Base-by-base conservation (phyloP, 2,113 vertebrate genomes). In the Malurus cyaneus region DNA sequence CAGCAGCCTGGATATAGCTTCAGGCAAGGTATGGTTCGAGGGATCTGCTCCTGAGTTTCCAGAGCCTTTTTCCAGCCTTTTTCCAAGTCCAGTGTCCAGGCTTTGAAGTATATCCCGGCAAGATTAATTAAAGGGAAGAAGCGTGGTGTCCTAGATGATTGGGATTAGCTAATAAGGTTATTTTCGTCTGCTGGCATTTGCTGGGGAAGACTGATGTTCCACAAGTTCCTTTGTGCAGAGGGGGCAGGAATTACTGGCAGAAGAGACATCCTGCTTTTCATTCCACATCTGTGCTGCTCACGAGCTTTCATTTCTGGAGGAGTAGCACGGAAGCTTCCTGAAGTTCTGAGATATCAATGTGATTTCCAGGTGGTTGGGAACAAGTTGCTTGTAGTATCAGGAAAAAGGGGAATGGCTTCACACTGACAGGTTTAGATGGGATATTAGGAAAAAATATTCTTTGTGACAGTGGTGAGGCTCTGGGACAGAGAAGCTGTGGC, bases 91-190 rank as follows among this genome's bases (percentile, higher is more conserved):
- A 12, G 8, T 3, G 41, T 18, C 76, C 47, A 5, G 24, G 29
- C 76, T 86, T 80, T 81, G 93, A 89, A 53, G 31, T 11, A 0
- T 3, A 59, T 14, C 47, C 66, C 64, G 73, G 87, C 80, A 73
- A 74, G 94, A 31, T 78, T 89, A 87, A 93, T 92, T 57, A 84
- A n/a, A 91, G 67, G 76, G 54, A 26, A 62, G 70, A 17, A 86
- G 76, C 36, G 36, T 17, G 62, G 54, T 72, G 69, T 67, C 44
- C 86, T 46, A 0, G 29, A 36, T 59, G 71, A 46, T 24, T 47
- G 1, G 87, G 83, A 88, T 86, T 80, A 90, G 69, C 29, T 86
- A 88, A 56, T 70, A 50, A 69, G 34, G 46, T 71, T 84, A 56
- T 66, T 70, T 83, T 20, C 23, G 56, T 70, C 72, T 80, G 47